Percentiles rank a stretch among this genome's conserved stretches.
phyloP scores from a whole-genome alignment of 2,113 vertebrate species.

The Phocoena phocoena region DNA sequence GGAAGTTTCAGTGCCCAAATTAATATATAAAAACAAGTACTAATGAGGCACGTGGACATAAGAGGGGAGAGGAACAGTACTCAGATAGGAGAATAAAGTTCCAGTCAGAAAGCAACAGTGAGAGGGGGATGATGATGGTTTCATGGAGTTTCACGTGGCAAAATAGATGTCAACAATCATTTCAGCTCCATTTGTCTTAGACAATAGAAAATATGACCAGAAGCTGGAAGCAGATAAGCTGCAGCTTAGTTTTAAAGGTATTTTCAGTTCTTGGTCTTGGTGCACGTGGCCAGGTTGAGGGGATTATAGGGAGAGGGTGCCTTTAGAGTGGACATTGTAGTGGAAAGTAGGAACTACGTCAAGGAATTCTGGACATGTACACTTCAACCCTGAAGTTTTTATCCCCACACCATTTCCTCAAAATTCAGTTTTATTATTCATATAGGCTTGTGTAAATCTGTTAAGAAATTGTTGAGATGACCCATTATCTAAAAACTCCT shows the following conservation, averaged over 20 bases:
- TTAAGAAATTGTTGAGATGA: background rate
- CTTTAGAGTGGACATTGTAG: background rate
- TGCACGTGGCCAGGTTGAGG: accelerated
- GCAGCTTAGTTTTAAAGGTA: background rate
- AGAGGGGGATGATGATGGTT: background rate
- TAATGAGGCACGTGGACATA: background rate
- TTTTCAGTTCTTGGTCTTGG: background rate
- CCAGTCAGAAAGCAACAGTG: background rate
- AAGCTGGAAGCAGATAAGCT: background rate
- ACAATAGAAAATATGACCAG: background rate
- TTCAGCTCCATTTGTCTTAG: background rate
- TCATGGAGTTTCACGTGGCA: background rate
- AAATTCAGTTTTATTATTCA: background rate
- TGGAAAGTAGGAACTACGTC: background rate
- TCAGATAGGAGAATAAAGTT: background rate
- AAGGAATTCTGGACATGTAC: background rate
- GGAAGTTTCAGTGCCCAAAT: background rate
- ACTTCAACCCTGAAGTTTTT: background rate
- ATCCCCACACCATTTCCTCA: background rate
- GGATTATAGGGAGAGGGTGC: background rate
- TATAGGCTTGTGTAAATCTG: background rate
- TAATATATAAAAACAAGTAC: background rate
- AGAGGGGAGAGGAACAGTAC: background rate
- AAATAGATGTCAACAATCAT: background rate
- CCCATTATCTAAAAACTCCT: background rate